Evolutionary conservation across 2,113 vertebrate species (phyloP).

Genomic region (Grammomys surdaster): DNA sequence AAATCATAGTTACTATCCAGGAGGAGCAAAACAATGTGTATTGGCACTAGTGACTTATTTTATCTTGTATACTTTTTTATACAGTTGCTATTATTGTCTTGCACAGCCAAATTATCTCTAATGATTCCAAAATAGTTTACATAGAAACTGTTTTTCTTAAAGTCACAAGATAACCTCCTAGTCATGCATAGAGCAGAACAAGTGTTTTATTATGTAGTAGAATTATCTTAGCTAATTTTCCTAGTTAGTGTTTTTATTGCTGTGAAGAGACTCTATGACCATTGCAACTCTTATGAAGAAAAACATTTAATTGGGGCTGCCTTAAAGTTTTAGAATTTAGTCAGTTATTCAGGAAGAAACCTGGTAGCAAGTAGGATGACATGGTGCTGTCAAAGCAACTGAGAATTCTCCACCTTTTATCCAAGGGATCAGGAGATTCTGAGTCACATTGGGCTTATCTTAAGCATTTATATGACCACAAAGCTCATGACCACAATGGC

Average conservation of each 20-base stretch:
- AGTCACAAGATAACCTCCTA: neutral
- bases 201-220: neutral
- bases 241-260: too few species aligned
- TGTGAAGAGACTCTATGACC: too few species aligned
- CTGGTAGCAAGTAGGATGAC: too few species aligned
- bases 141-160: neutral
- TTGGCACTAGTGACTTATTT: neutral
- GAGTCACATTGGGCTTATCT: too few species aligned
- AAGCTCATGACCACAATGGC: neutral
- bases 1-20: neutral
- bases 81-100: neutral
- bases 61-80: neutral
- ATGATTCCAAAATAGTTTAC: neutral
- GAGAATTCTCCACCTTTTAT: too few species aligned
- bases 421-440: too few species aligned
- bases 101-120: neutral
- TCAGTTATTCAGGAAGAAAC: too few species aligned
- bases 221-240: neutral
- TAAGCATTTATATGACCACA: too few species aligned
- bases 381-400: too few species aligned
- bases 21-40: neutral
- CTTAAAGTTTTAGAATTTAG: too few species aligned
- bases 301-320: too few species aligned
- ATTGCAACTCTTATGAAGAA: too few species aligned
- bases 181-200: neutral